phyloP scores from a whole-genome alignment of 2,797 vertebrate species.

The Mallotus villosus region DNA sequence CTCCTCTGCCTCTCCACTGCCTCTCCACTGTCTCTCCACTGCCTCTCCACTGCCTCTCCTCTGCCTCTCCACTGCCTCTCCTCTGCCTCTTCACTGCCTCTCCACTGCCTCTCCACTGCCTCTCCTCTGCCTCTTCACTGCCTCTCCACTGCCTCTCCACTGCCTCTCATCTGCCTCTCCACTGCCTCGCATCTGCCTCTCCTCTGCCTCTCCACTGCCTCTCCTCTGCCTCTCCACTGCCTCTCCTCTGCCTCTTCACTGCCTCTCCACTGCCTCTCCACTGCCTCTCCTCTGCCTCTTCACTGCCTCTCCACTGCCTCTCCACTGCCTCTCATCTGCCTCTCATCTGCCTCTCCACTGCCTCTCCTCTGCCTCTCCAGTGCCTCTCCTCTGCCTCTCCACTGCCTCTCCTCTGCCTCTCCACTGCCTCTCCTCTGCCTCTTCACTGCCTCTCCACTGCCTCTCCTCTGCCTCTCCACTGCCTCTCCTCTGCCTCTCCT shows the following conservation, averaged over 20 bases:
- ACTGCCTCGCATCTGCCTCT: background rate
- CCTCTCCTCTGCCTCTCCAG: background rate
- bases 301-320: background rate
- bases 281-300: no score
- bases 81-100: no score
- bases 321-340: no score
- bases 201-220: background rate
- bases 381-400: background rate
- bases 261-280: background rate
- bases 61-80: background rate
- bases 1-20: no score
- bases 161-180: no score
- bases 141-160: background rate
- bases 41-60: background rate
- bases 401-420: background rate
- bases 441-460: background rate
- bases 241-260: no score
- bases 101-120: background rate
- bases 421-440: background rate
- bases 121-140: no score
- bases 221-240: background rate
- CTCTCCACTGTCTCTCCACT: background rate
- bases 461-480: background rate
- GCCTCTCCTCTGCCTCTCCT: no score
- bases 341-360: background rate